These are phyloP conservation scores for Clamator glandarius DNA, from an alignment of 2,797 vertebrate genomes.

Conservation along the genomic window DNA sequence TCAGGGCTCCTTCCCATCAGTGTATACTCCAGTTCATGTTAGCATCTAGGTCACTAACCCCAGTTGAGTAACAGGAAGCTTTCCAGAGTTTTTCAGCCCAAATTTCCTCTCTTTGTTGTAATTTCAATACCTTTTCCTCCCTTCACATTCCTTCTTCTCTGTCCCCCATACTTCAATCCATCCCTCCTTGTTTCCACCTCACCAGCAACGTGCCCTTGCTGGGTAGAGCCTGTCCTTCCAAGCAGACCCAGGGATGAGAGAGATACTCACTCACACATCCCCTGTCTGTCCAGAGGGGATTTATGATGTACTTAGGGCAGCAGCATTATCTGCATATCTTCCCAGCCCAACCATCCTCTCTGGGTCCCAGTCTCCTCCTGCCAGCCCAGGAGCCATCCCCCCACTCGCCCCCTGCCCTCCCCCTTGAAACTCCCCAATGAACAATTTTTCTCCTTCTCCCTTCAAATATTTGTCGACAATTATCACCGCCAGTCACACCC, in stretches of 20 bases:
- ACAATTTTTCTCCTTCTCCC: conserved; percentile 26
- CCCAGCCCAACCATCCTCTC: background rate
- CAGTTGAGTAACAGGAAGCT: background rate
- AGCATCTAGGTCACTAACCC: background rate
- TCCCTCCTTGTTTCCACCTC: background rate
- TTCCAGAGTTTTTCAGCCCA: background rate
- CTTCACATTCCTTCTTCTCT: background rate
- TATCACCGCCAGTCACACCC: conserved; percentile 26
- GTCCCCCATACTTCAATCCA: background rate
- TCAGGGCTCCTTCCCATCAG: background rate
- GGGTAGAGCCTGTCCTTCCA: background rate
- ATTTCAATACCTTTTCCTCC: too few relatives aligned
- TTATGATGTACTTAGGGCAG: background rate
- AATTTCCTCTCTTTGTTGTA: background rate
- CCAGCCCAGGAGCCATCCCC: background rate
- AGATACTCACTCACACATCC: background rate
- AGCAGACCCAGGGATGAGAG: background rate
- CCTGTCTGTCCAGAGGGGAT: background rate
- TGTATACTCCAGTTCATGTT: fast-evolving
- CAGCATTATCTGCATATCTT: conserved; percentile 21
- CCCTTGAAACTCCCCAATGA: background rate
- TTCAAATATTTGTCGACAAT: conserved; percentile 25
- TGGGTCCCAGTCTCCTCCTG: background rate
- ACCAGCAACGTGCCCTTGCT: background rate
- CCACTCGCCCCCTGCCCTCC: background rate